Conservation (phyloP, 2,888 invertebrate species). For the Lampropteryx suffumata region DNA sequence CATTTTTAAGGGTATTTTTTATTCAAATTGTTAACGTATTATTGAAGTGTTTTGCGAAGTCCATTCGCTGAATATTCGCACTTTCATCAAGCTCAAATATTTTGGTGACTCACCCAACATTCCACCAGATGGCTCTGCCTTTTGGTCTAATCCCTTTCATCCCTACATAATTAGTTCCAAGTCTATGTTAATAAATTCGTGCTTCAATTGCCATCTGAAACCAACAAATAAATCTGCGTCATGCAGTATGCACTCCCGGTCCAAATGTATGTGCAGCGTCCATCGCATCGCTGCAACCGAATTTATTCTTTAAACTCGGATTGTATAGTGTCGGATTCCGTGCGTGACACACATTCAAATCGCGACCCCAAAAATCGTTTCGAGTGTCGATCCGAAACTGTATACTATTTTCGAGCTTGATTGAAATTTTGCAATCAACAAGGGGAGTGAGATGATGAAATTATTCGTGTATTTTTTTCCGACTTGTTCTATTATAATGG, state of each 20-base stretch:
- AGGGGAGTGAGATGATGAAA: constrained; percentile 77
- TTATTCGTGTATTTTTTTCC: constrained; percentile 79
- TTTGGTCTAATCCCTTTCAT: constrained; percentile 59
- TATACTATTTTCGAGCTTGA: constrained; percentile 80
- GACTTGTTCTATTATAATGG: constrained; percentile 72
- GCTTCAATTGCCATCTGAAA: constrained; percentile 72
- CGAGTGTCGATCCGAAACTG: constrained; percentile 77
- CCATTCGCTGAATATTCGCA: constrained; percentile 23
- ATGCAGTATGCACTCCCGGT: constrained; percentile 64
- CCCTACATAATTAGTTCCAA: constrained; percentile 67
- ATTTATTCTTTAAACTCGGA: constrained; percentile 39
- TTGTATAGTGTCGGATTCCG: constrained; percentile 46
- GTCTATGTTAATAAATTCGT: constrained; percentile 67
- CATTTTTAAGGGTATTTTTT: constrained; percentile 42
- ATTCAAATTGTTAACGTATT: constrained; percentile 28
- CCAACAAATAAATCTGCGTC: constrained; percentile 79
- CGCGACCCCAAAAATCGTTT: constrained; percentile 75
- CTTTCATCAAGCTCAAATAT: constrained; percentile 19
- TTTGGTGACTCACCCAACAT: constrained; percentile 29
- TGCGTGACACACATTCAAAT: constrained; percentile 32
- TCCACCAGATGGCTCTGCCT: constrained; percentile 58
- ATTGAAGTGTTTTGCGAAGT: constrained; percentile 14
- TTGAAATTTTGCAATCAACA: constrained; percentile 82
- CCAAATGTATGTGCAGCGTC: constrained; percentile 51
- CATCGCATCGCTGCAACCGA: constrained; percentile 35